A percentile compares a stretch with the other conserved stretches of the same genome.
Evolutionary conservation across 2,888 invertebrate genomes (phyloP).

Genomic region (Parnassius smintheus): DNA sequence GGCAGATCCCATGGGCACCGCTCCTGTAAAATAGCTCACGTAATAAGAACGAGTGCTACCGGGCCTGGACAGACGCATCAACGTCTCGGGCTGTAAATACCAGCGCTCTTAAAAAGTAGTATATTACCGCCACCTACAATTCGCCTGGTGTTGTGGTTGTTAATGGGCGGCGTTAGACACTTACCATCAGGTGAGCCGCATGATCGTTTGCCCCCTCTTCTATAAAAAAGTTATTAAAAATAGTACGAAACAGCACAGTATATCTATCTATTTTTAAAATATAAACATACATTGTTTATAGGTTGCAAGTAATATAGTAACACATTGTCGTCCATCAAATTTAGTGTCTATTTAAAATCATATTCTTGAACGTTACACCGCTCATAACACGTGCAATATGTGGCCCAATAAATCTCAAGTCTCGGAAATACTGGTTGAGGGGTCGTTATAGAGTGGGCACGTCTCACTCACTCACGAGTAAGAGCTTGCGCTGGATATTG

Average conservation of each 20-base stretch:
- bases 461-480: conserved; percentile 43
- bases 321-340: conserved; percentile 36
- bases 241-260: neutral
- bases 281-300: neutral
- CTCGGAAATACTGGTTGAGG: conserved; percentile 56
- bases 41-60: too few species aligned
- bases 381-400: conserved; percentile 44
- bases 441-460: conserved; percentile 63
- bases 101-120: too few species aligned
- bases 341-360: conserved; percentile 23
- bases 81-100: too few species aligned
- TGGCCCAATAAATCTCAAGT: conserved; percentile 54
- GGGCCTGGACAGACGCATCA: too few species aligned
- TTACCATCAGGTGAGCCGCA: too few species aligned
- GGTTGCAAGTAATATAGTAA: conserved; percentile 10
- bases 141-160: too few species aligned
- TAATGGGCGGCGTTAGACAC: too few species aligned
- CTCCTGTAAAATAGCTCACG: too few species aligned
- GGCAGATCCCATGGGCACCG: too few species aligned
- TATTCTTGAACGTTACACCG: conserved; percentile 20
- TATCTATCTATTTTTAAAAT: neutral
- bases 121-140: too few species aligned
- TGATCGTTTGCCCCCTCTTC: too few species aligned
- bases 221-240: neutral
- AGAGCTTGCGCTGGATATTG: neutral